phyloP scores from a whole-genome alignment of 2,113 vertebrate species.

The Hassar affinis region DNA sequence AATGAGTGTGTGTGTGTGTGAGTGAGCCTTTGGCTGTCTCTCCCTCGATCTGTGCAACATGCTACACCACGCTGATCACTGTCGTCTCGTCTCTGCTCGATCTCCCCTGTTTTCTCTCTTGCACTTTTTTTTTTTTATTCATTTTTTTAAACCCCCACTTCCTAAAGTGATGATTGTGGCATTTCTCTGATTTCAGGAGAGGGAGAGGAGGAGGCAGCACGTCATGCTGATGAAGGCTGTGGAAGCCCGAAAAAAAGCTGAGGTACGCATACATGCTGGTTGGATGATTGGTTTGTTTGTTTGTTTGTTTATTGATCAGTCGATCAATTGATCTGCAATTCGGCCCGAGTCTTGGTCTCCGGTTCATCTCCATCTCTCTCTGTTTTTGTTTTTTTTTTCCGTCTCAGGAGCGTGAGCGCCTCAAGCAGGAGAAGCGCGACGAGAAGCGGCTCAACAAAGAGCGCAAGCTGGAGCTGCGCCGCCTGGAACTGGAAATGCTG shows the following conservation, averaged over 20 bases:
- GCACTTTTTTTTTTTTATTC: slow-evolving; percentile 30
- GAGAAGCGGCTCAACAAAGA: slow-evolving; percentile 98
- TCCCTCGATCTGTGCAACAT: slow-evolving; percentile 52
- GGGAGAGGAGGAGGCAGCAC: slow-evolving; percentile 94
- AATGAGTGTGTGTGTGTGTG: slow-evolving; percentile 58
- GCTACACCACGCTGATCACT: slow-evolving; percentile 55
- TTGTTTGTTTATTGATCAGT: not conserved
- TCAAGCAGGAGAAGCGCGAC: slow-evolving; percentile 97
- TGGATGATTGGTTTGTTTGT: not conserved
- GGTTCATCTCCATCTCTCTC: not conserved
- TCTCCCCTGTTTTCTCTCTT: slow-evolving; percentile 39
- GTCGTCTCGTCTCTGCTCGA: slow-evolving; percentile 42
- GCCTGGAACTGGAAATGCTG: slow-evolving; percentile 94
- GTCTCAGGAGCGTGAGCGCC: slow-evolving; percentile 89
- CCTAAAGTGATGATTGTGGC: slow-evolving; percentile 36
- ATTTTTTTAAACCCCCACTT: not conserved
- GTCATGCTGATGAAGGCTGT: slow-evolving; percentile 99
- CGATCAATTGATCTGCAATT: not conserved
- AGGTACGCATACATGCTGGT: slow-evolving; percentile 74
- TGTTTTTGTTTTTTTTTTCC: slow-evolving; percentile 54
- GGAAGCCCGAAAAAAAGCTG: slow-evolving; percentile 97
- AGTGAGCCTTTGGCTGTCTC: slow-evolving; percentile 59
- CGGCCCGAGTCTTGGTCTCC: not conserved
- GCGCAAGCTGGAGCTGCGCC: slow-evolving; percentile 90
- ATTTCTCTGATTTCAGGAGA: slow-evolving; percentile 83